These are phyloP conservation scores for Meteorus sp. DNA, from an alignment of 1,140 invertebrate species.

Conservation along the genomic window DNA sequence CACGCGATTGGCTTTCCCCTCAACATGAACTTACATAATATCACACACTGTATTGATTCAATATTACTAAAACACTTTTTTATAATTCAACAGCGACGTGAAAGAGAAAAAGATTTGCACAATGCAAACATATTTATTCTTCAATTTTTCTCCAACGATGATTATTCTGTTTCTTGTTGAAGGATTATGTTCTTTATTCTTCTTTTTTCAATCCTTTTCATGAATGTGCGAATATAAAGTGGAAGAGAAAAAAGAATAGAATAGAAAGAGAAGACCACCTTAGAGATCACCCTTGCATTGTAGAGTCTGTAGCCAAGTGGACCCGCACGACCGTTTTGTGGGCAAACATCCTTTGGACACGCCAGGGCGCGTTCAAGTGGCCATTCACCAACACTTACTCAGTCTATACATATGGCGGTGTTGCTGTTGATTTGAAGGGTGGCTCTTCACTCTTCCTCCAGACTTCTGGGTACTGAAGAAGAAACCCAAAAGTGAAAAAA, in stretches of 20 bases:
- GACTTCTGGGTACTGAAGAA: not conserved
- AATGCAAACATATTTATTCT: not conserved
- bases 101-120: not conserved
- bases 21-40: not conserved
- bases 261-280: slow-evolving; percentile 24
- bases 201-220: not conserved
- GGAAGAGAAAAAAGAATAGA: slow-evolving; percentile 3
- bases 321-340: slow-evolving; percentile 29
- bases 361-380: slow-evolving; percentile 25
- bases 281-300: slow-evolving; percentile 21
- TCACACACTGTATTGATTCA: not conserved
- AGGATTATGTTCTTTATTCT: not conserved
- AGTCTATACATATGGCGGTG: no score
- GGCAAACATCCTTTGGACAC: slow-evolving; percentile 37
- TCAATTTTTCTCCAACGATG: not conserved
- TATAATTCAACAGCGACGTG: not conserved
- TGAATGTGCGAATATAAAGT: slow-evolving; percentile 6
- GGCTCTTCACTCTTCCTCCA: no score
- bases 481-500: not conserved
- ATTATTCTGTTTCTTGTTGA: no score
- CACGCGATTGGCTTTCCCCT: not conserved
- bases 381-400: slow-evolving; percentile 28
- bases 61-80: not conserved
- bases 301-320: not conserved
- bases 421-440: no score